Evolutionary conservation across 2,888 invertebrate species (phyloP), one percentile per base, ranked within the genome.

Genomic region (Drosophila nigritarsus): DNA sequence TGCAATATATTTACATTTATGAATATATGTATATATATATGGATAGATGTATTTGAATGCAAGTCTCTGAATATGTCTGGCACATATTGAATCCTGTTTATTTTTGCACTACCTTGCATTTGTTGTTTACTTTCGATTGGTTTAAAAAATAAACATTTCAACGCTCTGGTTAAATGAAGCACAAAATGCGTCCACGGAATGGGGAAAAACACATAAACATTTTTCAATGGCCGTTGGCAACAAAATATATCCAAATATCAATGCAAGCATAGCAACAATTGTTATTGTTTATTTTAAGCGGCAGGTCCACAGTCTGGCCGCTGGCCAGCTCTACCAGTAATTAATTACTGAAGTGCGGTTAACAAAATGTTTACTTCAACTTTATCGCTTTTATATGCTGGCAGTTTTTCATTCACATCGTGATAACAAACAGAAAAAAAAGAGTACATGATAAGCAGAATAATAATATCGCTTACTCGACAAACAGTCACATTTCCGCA

Each of bases 281-380:
- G 27, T 29, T 40, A 20, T 56, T 56, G 40, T 56, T 56, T 56
- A 40, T 40, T 56, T 56, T 30, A 40, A 56, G 29, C 56, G 29
- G 9, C 40, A 29, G 29, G n/a, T 20, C 27, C 8, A 15, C 34
- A 38, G 27, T 38, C 9, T 29, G 3, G 5, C 40, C 38, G 6
- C 29, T 38, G 29, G 29, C 15, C 4, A 49, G 27, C 9, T 18
- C 24, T 9, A 8, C 8, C 2, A 40, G 40, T 29, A 29, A 56
- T 56, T 56, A 40, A 56, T 40, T 56, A 56, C 29, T 40, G 56
- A 40, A 40, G 20, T 40, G 40, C 20, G 40, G n/a, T 29, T 30
- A 20, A 40, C n/a, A 38, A 55, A 40, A 15, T 5, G 29, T 40
- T 9, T 20, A 30, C 29, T 20, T n/a, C 15, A 30, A 30, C 55